These are phyloP conservation scores for Coecobrya sp. DNA, from an alignment of 2,888 invertebrate species.

Conservation along the genomic window DNA sequence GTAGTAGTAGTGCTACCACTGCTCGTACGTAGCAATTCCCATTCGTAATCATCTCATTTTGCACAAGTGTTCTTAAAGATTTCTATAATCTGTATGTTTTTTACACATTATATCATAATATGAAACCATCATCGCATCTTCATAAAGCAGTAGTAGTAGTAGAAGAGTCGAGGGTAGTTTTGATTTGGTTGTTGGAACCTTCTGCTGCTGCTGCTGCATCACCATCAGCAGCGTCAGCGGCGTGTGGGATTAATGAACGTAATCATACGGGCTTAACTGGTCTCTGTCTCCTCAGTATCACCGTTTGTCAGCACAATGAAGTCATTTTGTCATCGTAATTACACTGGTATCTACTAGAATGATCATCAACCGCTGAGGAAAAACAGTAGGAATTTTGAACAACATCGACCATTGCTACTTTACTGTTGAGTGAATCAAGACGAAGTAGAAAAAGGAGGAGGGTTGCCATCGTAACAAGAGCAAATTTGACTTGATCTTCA, in stretches of 20 bases:
- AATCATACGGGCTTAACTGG: slow-evolving; percentile 80
- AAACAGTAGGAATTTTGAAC: slow-evolving; percentile 30
- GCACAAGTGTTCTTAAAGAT: slow-evolving; percentile 71
- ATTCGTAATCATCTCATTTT: slow-evolving; percentile 74
- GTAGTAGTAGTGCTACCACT: not conserved
- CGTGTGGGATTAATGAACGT: slow-evolving; percentile 77
- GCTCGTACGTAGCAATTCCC: slow-evolving; percentile 18
- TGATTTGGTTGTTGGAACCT: not conserved
- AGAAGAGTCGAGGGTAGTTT: slow-evolving; percentile 35
- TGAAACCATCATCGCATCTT: not conserved
- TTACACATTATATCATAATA: slow-evolving; percentile 32
- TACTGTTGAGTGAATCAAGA: slow-evolving; percentile 22
- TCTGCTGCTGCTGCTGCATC: not conserved
- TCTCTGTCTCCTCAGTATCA: slow-evolving; percentile 75
- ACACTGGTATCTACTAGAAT: slow-evolving; percentile 66
- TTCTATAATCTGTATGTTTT: slow-evolving; percentile 55
- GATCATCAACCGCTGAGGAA: slow-evolving; percentile 55
- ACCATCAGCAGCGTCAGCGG: not conserved
- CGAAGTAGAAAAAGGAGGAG: slow-evolving; percentile 25
- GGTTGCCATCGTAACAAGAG: slow-evolving; percentile 16
- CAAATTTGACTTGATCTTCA: slow-evolving; percentile 45
- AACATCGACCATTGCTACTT: not conserved
- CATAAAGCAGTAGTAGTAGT: not conserved
- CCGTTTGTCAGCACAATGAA: slow-evolving; percentile 82
- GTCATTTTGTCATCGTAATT: slow-evolving; percentile 81